Percentiles rank a stretch among this genome's conserved stretches.
phyloP scores from a whole-genome alignment of 2,113 vertebrate genomes.

The Pterocles orientalis region DNA sequence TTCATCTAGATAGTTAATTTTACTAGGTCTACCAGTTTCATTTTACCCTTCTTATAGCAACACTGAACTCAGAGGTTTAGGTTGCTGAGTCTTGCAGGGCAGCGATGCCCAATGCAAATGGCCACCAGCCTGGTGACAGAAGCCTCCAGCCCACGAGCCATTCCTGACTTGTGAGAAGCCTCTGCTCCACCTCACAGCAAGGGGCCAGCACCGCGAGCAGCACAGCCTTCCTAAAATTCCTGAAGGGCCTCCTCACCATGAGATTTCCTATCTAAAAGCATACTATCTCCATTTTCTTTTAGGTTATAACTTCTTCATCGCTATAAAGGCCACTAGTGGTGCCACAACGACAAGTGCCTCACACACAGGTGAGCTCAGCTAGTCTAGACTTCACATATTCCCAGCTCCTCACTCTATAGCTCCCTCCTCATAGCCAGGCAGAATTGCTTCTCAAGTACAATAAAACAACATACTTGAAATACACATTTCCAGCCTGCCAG shows the following conservation, averaged over 20 bases:
- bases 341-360: not conserved
- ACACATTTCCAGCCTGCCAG: not conserved
- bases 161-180: not conserved
- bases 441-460: not conserved
- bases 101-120: no score
- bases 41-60: not conserved
- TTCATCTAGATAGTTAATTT: not conserved
- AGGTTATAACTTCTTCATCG: not conserved
- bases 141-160: not conserved
- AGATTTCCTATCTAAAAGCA: not conserved
- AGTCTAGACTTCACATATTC: not conserved
- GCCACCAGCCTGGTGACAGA: not conserved
- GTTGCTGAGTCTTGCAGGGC: not conserved
- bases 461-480: not conserved
- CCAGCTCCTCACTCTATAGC: not conserved
- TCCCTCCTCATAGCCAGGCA: not conserved
- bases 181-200: fast-evolving
- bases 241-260: not conserved
- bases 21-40: not conserved
- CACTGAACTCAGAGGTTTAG: not conserved
- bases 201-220: not conserved
- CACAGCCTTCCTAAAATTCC: not conserved
- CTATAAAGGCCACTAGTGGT: not conserved
- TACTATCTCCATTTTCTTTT: not conserved
- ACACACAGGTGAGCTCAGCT: not conserved